Base-by-base conservation (phyloP, 2,797 vertebrate genomes). In the Carapus acus region DNA sequence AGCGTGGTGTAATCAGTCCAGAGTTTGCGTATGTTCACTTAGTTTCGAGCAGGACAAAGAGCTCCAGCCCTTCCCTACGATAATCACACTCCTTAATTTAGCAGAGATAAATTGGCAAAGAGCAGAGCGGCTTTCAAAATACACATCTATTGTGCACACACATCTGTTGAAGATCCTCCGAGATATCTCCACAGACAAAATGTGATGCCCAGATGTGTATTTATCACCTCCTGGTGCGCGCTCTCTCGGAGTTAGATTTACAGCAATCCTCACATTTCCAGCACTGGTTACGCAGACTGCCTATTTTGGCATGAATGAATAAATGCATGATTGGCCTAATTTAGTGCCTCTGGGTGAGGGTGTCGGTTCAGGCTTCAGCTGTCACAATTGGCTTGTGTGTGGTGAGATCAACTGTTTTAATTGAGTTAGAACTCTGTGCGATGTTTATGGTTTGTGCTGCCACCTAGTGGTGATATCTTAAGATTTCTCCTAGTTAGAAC, bases 391-490 rank as follows among this genome's bases (percentile, higher is more conserved):
- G n/a, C n/a, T n/a, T n/a, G n/a, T n/a, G n/a, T n/a, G n/a, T n/a
- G n/a, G n/a, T n/a, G n/a, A n/a, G n/a, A n/a, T n/a, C n/a, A n/a
- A n/a, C n/a, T n/a, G n/a, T n/a, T n/a, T n/a, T n/a, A n/a, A n/a
- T n/a, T n/a, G n/a, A n/a, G n/a, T n/a, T n/a, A n/a, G n/a, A n/a
- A n/a, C 22, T 27, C n/a, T 43, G 15, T 8, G 12, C 12, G 18
- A 37, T 8, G 14, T 37, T 8, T 34, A 23, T 48, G 17, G 24
- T 18, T 29, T 37, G 20, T 14, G 21, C 34, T 46, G 53, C 34
- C 53, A 46, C 43, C 53, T 39, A 19, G 34, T 55, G 53, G 53
- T 20, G 20, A 15, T 56, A 7, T 7, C 12, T 7, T 13, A 33
- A 33, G 9, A 33, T 13, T 4, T 33, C 14, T 13, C 31, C 31